phyloP scores from a whole-genome alignment of 2,888 invertebrate genomes.

The Trachelus iudaicus region DNA sequence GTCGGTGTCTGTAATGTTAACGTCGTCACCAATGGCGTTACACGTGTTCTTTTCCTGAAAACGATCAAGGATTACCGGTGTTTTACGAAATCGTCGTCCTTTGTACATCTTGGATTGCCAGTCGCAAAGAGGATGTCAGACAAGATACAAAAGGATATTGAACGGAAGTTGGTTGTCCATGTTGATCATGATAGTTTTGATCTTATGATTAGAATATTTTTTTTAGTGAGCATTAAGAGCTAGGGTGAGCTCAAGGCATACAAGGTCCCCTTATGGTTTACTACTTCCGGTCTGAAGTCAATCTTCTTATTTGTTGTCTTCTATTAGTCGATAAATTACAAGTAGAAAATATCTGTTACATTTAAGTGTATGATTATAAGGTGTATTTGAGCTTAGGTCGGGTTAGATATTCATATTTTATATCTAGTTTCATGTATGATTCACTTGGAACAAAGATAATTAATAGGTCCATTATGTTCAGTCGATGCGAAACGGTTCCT shows the following conservation, averaged over 20 bases:
- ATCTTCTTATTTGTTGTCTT: neutral
- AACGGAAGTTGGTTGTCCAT: neutral
- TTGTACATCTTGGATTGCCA: neutral
- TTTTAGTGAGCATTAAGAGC: neutral
- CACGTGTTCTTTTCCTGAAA: neutral
- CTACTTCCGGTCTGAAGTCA: neutral
- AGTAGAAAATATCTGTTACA: too few relatives aligned
- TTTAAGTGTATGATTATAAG: too few relatives aligned
- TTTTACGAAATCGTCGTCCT: neutral
- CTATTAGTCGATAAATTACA: too few relatives aligned
- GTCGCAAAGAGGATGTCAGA: neutral
- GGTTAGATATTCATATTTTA: too few relatives aligned
- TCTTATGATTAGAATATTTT: neutral
- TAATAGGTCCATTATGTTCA: too few relatives aligned
- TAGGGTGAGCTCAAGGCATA: neutral
- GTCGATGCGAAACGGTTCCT: neutral
- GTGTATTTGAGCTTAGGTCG: too few relatives aligned
- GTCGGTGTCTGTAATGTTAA: neutral
- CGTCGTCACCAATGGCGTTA: neutral
- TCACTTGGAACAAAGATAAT: too few relatives aligned
- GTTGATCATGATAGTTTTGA: neutral
- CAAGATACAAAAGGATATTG: neutral
- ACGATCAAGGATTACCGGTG: neutral
- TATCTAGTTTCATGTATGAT: too few relatives aligned
- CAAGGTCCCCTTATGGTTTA: neutral